Evolutionary conservation across 2,888 invertebrate genomes (phyloP), one percentile per base, ranked within the genome.

Genomic region (Ophioninae sp.): DNA sequence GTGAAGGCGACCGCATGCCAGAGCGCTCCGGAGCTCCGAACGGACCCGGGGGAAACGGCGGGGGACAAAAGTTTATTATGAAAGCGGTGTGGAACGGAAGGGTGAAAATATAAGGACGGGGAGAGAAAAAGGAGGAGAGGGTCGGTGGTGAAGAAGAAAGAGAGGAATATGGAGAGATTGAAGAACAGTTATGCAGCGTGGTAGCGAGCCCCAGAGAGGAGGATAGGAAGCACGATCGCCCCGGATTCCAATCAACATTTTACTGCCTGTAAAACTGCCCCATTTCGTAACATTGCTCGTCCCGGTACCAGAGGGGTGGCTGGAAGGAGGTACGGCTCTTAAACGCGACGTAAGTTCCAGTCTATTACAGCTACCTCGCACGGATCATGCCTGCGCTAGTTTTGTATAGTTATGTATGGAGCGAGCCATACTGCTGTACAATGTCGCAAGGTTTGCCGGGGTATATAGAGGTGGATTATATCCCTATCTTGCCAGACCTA

Each of bases 181-280:
- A 21, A 41, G 61, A 62, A 62, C 41, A 39, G 62, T 61, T 61
- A 73, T 73, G 73, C 59, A 39, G 59, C 37, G 73, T 50, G 68
- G 61, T n/a, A 56, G 37, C 70, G 75, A 73, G 64, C 41, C 17
- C 8, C 17, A 61, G 56, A 64, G 80, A 75, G 81, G 79, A 80
- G 86, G 85, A 76, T 75, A 70, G 76, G 84, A 69, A 72, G 67
- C 21, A 87, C 88, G 88, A 90, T 90, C 88, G 87, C 83, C 59
- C 87, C 82, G 88, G 87, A 89, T 90, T 91, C 89, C 89, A 91
- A 91, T 91, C 91, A 90, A 89, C 90, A 89, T 91, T 91, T 91
- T 90, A 91, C 90, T 90, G 90, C 87, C 89, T 90, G 89, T 90
- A 91, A 90, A 91, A 90, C 87, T 89, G 87, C 84, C 87, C 89